Percentiles rank a stretch among this genome's conserved stretches.
Evolutionary conservation across 2,113 vertebrate species (phyloP).

Genomic region (Lophius piscatorius): DNA sequence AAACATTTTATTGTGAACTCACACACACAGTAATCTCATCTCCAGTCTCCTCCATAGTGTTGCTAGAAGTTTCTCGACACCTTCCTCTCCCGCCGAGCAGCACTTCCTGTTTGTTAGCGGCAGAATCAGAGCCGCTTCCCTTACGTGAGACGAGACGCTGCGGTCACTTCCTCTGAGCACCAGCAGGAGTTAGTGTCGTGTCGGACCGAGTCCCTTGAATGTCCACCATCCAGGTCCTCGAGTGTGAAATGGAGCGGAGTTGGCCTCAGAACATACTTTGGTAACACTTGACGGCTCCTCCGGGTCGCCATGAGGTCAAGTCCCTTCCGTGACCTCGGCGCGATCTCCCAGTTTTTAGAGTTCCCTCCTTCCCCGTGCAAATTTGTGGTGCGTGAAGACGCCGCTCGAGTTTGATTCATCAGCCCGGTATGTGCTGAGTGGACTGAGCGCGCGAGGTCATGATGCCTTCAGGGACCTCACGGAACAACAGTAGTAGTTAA

Average conservation of each 20-base stretch:
- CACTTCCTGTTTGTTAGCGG: constrained; percentile 14
- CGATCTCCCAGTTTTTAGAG: constrained; percentile 10
- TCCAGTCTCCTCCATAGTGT: constrained; percentile 61
- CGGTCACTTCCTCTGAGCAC: constrained; percentile 2
- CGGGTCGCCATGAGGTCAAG: neutral
- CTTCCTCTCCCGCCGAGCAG: constrained; percentile 20
- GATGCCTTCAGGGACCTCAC: constrained; percentile 17
- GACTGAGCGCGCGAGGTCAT: neutral
- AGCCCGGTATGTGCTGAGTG: neutral
- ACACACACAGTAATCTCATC: constrained; percentile 40
- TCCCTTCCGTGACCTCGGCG: neutral
- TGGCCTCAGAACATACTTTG: constrained; percentile 34
- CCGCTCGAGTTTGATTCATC: constrained; percentile 21
- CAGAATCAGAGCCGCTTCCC: neutral
- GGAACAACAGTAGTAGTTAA: too few relatives aligned
- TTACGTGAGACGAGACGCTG: too few relatives aligned
- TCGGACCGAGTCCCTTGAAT: constrained; percentile 25
- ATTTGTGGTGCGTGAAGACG: constrained; percentile 11
- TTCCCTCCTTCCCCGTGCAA: constrained; percentile 36
- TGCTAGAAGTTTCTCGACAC: constrained; percentile 48
- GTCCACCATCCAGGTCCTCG: constrained; percentile 3
- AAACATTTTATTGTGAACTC: constrained; percentile 69
- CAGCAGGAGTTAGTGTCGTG: constrained; percentile 48
- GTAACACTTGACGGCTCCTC: constrained; percentile 12
- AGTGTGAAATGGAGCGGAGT: constrained; percentile 32